These are phyloP conservation scores for Lepidonotus clava DNA, from an alignment of 2,888 invertebrate species.

Conservation along the genomic window DNA sequence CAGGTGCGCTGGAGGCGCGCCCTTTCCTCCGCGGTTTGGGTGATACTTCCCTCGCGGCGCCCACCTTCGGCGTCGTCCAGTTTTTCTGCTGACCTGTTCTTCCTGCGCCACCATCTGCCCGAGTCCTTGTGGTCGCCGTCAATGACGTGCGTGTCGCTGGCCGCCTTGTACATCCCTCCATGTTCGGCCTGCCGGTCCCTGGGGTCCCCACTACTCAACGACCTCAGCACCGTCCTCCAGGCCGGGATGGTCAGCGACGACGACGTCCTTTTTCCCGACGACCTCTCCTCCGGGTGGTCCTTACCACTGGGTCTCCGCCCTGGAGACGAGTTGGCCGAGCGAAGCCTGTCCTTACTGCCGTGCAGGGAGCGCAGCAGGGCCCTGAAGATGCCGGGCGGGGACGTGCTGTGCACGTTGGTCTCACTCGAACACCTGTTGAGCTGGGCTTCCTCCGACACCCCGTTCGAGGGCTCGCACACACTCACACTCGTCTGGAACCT, in stretches of 20 bases:
- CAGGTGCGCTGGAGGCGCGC: conserved; percentile 7
- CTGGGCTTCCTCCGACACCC: background rate
- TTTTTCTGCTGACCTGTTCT: background rate
- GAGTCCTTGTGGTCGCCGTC: background rate
- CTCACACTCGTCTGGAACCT: background rate
- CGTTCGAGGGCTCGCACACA: background rate
- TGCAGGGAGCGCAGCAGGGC: background rate
- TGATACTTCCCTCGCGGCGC: background rate
- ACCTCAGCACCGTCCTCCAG: background rate
- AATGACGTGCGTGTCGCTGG: background rate
- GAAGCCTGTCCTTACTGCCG: background rate
- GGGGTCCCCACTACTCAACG: conserved; percentile 39
- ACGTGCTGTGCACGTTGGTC: background rate
- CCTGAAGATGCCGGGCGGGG: background rate
- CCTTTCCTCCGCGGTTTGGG: background rate
- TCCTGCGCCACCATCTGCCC: background rate
- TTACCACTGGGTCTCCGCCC: background rate
- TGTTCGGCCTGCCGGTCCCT: background rate
- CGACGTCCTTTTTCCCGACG: background rate
- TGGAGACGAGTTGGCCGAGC: background rate
- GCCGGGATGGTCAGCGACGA: background rate
- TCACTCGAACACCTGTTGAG: background rate
- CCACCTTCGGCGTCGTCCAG: too few relatives aligned
- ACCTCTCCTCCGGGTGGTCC: background rate
- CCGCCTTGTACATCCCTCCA: background rate